Evolutionary conservation across 2,113 vertebrate species (phyloP).

Genomic region (Protobothrops mucrosquamatus): DNA sequence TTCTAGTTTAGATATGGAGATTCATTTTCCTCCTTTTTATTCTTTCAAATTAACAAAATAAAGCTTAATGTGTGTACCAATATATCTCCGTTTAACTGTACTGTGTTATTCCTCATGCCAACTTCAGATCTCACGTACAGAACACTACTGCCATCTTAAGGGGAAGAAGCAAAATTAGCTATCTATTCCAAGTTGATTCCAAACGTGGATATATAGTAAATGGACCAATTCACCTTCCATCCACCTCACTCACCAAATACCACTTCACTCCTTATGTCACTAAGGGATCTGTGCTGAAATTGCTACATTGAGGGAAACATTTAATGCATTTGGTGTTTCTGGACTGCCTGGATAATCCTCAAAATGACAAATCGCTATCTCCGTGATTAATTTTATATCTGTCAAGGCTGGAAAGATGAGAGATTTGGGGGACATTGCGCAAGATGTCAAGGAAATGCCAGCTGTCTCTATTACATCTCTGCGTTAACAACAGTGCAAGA

Average conservation of each 20-base stretch:
- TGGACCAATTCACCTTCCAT: not conserved
- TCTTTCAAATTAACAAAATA: accelerated
- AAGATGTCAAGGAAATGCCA: constrained; percentile 69
- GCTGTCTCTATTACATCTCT: constrained; percentile 62
- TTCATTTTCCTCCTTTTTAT: not conserved
- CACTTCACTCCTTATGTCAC: not conserved
- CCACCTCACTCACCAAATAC: constrained; percentile 6
- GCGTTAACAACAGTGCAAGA: constrained; percentile 60
- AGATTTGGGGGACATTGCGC: constrained; percentile 64
- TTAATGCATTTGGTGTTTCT: constrained; percentile 28
- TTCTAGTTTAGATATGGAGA: not conserved
- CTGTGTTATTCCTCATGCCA: accelerated
- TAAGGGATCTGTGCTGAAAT: constrained; percentile 19
- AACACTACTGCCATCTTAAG: constrained; percentile 54
- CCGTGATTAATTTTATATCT: constrained; percentile 68
- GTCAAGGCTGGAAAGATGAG: constrained; percentile 68
- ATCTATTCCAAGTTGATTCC: accelerated
- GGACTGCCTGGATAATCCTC: constrained; percentile 59
- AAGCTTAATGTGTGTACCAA: accelerated
- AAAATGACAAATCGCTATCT: constrained; percentile 61
- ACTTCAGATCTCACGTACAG: not conserved
- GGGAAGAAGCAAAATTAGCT: not conserved
- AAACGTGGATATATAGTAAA: not conserved
- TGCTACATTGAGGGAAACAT: not conserved
- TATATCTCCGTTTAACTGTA: accelerated